phyloP scores from a whole-genome alignment of 2,888 invertebrate genomes.

The Axea sp. region DNA sequence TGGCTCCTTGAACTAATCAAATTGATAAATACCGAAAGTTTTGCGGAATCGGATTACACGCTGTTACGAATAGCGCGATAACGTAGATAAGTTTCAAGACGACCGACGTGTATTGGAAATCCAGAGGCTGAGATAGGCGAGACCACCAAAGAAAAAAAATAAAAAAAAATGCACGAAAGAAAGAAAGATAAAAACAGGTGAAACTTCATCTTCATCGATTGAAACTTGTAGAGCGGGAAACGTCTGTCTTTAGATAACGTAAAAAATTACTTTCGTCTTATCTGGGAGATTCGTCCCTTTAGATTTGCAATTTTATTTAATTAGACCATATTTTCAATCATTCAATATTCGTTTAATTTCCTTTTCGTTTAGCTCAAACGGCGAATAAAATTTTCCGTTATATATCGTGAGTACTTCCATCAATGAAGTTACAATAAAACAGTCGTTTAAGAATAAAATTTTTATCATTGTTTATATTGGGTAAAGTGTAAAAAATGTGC shows the following conservation, averaged over 20 bases:
- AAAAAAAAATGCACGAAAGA: no score
- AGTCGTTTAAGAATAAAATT: conserved; percentile 40
- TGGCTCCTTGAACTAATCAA: conserved; percentile 52
- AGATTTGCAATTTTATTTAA: no score
- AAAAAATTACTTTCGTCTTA: conserved; percentile 32
- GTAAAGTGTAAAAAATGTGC: conserved; percentile 34
- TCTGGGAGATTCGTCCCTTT: no score
- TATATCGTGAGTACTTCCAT: conserved; percentile 24
- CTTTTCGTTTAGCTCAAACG: no score
- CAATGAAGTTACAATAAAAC: conserved; percentile 45
- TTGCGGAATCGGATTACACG: conserved; percentile 53
- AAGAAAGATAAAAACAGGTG: conserved; percentile 47
- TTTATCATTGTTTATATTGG: conserved; percentile 33
- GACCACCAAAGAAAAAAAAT: conserved; percentile 35
- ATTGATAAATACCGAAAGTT: conserved; percentile 58
- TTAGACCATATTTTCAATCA: no score
- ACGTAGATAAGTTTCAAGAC: conserved; percentile 52
- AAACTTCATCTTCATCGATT: conserved; percentile 43
- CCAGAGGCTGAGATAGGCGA: conserved; percentile 36
- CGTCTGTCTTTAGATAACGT: conserved; percentile 22
- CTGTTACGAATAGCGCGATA: conserved; percentile 55
- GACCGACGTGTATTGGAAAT: conserved; percentile 28
- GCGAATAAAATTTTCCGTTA: conserved; percentile 6
- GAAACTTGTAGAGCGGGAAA: conserved; percentile 41
- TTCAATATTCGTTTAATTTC: no score